These are phyloP conservation scores for Characodon lateralis DNA, from an alignment of 2,797 vertebrate genomes.

Conservation along the genomic window DNA sequence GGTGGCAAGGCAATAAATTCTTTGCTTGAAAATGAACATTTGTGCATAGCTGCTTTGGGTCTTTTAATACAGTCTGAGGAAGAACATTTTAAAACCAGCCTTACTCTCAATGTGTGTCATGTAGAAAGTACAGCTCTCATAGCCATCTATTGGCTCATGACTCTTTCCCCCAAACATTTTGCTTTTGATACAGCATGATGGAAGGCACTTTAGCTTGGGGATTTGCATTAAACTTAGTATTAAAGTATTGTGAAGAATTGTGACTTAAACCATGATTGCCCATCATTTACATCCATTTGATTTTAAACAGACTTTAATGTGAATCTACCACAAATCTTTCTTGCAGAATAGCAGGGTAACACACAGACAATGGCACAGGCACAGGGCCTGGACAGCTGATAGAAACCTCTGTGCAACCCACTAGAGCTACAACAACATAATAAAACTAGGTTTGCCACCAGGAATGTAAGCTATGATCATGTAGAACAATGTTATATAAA, in stretches of 20 bases:
- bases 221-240: slow-evolving; percentile 45
- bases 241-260: slow-evolving; percentile 63
- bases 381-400: slow-evolving; percentile 53
- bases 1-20: slow-evolving; percentile 38
- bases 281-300: slow-evolving; percentile 58
- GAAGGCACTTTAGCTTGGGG: slow-evolving; percentile 52
- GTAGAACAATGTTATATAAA: slow-evolving; percentile 43
- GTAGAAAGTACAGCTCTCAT: slow-evolving; percentile 53
- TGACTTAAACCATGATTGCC: slow-evolving; percentile 47
- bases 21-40: slow-evolving; percentile 33
- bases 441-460: slow-evolving; percentile 3
- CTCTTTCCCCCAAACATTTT: slow-evolving; percentile 36
- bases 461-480: slow-evolving; percentile 37
- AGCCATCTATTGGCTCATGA: slow-evolving; percentile 55
- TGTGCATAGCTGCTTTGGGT: slow-evolving; percentile 44
- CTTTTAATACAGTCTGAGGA: slow-evolving; percentile 52
- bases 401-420: slow-evolving; percentile 60
- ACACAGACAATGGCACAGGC: slow-evolving; percentile 61
- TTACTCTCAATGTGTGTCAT: slow-evolving; percentile 42
- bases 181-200: slow-evolving; percentile 51
- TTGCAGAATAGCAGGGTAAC: slow-evolving; percentile 47
- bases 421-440: slow-evolving; percentile 44
- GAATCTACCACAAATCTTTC: slow-evolving; percentile 62
- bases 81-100: slow-evolving; percentile 51
- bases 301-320: slow-evolving; percentile 49